Base-by-base conservation (phyloP, 2,797 vertebrate genomes). In the Peromyscus aztecus region DNA sequence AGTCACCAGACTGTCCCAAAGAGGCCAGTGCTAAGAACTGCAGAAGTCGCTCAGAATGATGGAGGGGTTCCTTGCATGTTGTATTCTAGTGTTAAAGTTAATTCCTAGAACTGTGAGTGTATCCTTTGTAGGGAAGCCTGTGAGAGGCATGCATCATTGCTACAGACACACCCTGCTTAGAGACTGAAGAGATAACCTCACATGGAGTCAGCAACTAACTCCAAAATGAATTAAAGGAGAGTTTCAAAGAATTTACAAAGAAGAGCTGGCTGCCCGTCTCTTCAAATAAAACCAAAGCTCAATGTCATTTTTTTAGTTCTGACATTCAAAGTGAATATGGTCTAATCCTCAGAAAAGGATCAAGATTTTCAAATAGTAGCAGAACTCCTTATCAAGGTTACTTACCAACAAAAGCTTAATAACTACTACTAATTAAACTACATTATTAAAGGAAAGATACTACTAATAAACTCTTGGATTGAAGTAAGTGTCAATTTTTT, bases 261-360 rank as follows among this genome's bases (percentile, higher is more conserved):
- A 88, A 88, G 71, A 78, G 19, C 57, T 94, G 34, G 73, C 27
- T 96, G 73, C 37, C 34, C 77, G 61, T 31, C 31, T 94, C 89
- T 95, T 92, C 89, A 97, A 89, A 94, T 76, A 78, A 93, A 94
- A 93, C 63, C 31, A 87, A 97, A 96, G 75, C 75, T 89, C 57
- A 92, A 40, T 29, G 76, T 80, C 27, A 92, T 24, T 71, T 90
- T 89, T 67, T 13, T 34, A 94, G 59, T 91, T 95, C 88, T n/a
- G 63, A 61, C 89, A 94, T 81, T 82, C 65, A 95, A 92, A 91
- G 77, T 61, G 90, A 94, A 73, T 37, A 55, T 19, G 80, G 57
- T 57, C 24, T 75, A 76, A 71, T 93, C 49, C 77, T 80, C 92
- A 94, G 73, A 78, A 77, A 96, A 95, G 55, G 37, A 93, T 17